phyloP scores from a whole-genome alignment of 2,113 vertebrate species.

The Malaclemys terrapin region DNA sequence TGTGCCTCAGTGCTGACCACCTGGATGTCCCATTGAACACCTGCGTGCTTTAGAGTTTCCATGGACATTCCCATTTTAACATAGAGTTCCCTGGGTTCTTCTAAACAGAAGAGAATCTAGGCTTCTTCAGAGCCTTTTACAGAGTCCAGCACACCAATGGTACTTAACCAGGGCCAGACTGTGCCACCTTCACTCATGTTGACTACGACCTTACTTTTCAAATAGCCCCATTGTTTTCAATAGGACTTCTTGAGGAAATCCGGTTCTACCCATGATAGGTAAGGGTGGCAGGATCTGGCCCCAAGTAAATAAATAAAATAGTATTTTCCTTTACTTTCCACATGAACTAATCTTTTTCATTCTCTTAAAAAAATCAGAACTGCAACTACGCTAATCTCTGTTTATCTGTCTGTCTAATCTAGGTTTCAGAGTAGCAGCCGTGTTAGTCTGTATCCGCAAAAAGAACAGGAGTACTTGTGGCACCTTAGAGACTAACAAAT shows the following conservation, averaged over 20 bases:
- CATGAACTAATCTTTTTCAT: background rate
- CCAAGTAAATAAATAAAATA: background rate
- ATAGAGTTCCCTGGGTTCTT: background rate
- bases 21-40: background rate
- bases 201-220: background rate
- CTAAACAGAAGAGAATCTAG: background rate
- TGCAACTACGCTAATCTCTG: background rate
- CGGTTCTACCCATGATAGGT: background rate
- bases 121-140: background rate
- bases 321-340: background rate
- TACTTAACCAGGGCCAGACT: background rate
- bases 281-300: background rate
- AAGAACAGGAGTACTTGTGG: no score
- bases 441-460: no score
- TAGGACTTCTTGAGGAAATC: background rate
- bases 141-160: background rate
- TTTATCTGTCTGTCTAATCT: background rate
- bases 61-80: background rate
- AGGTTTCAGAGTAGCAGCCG: background rate
- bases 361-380: background rate
- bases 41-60: background rate
- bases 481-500: no score
- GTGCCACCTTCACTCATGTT: background rate
- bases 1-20: background rate
- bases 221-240: background rate